A percentile compares a stretch with the other conserved stretches of the same genome.
phyloP scores from a whole-genome alignment of 2,888 invertebrate genomes.

The Apotomis capreana region DNA sequence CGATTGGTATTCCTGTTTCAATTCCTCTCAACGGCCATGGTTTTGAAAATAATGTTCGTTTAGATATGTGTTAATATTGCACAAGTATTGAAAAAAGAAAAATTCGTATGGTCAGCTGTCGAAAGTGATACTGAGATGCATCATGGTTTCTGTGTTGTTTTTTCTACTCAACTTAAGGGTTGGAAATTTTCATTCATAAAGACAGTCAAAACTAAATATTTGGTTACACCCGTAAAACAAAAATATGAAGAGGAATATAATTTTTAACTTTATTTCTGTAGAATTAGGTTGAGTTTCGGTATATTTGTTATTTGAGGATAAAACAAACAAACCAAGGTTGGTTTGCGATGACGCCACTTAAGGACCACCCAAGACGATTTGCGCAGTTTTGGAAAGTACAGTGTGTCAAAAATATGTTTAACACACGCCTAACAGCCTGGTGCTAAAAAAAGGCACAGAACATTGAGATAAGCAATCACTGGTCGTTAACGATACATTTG shows the following conservation, averaged over 20 bases:
- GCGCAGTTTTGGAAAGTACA: conserved; percentile 51
- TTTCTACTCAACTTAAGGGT: conserved; percentile 53
- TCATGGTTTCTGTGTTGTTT: conserved; percentile 4
- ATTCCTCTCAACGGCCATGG: no score
- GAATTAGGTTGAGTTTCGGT: neutral
- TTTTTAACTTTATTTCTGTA: conserved; percentile 39
- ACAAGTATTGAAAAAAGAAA: neutral
- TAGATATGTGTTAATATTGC: no score
- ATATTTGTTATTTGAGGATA: conserved; percentile 50
- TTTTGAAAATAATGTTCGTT: no score
- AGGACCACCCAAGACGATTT: conserved; percentile 79
- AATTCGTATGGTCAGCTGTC: conserved; percentile 4
- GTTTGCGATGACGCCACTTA: conserved; percentile 74
- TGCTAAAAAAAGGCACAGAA: conserved; percentile 37
- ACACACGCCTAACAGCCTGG: conserved; percentile 40
- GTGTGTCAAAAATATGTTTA: conserved; percentile 42
- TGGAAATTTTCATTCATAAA: conserved; percentile 80
- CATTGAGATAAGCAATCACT: conserved; percentile 36
- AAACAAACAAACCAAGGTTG: conserved; percentile 69
- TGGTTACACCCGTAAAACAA: conserved; percentile 60
- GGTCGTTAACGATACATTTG: conserved; percentile 36
- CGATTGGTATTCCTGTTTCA: no score
- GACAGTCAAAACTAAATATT: conserved; percentile 74
- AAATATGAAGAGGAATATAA: conserved; percentile 43
- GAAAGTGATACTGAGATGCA: conserved; percentile 5